A percentile compares a stretch with the other conserved stretches of the same genome.
These are phyloP conservation scores for Chamaea fasciata DNA, from an alignment of 2,113 vertebrate species.

Conservation along the genomic window DNA sequence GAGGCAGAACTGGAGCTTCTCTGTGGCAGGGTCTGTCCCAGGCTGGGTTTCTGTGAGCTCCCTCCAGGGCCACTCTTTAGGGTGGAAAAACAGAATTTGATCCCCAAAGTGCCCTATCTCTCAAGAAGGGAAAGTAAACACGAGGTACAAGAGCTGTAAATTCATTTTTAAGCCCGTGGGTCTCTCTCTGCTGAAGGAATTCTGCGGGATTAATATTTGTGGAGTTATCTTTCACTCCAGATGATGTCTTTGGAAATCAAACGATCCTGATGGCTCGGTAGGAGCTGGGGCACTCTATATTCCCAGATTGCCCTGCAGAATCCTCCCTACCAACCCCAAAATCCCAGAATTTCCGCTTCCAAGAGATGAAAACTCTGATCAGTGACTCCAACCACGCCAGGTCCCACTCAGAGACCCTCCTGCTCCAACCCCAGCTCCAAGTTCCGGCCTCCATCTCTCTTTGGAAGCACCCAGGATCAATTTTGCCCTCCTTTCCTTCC, in stretches of 20 bases:
- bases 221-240: neutral
- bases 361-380: neutral
- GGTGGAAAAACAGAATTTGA: neutral
- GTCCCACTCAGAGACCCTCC: neutral
- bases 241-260: neutral
- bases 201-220: neutral
- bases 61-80: neutral
- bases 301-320: fast-evolving
- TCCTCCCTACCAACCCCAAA: neutral
- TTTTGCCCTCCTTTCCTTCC: neutral
- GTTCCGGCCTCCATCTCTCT: neutral
- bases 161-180: neutral
- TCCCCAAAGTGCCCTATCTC: neutral
- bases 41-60: neutral
- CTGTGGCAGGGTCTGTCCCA: neutral
- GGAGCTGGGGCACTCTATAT: neutral
- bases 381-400: fast-evolving
- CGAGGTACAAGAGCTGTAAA: fast-evolving
- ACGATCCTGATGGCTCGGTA: neutral
- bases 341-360: neutral
- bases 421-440: neutral
- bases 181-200: neutral
- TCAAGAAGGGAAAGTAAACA: neutral
- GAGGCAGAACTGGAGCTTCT: neutral
- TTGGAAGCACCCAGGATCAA: neutral